Evolutionary conservation across 2,888 invertebrate species (phyloP), one percentile per base, ranked within the genome.

Genomic region (Microplitis manilae): DNA sequence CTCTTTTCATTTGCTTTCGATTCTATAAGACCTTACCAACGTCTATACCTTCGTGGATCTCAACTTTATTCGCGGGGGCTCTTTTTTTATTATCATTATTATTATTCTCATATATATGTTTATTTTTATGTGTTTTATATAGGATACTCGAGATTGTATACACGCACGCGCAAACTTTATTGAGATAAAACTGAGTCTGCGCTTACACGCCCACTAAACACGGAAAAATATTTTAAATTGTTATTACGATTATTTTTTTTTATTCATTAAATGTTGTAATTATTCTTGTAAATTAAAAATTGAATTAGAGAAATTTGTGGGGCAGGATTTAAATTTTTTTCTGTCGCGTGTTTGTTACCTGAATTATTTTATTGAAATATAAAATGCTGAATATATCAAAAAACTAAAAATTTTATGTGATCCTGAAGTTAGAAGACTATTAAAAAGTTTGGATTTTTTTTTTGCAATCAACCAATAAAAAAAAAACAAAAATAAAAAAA

Each of bases 191-290:
- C 67, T 72, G 76, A 67, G 72, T 68, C 68, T 72, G 76, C 75
- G 75, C 76, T 41, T 72, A 72, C 76, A 71, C 76, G 76, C 76
- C 76, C 76, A 76, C 76, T 40, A 17, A 73, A 73, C 64, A 20
- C 62, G 65, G 41, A 73, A 73, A 30, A 50, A 50, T 50, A 40
- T 61, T 30, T 59, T 17, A 70, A 70, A 13, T 39, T 39, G 61
- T 40, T 59, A 30, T 13, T 17, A 62, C 39, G 17, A 13, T 15
- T 64, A n/a, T 73, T 64, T 40, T 73, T 2, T 13, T 30, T 67
- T 38, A 39, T 38, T 15, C 7, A 50, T 50, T 50, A 50, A 50
- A 8, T 50, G 13, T 50, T 50, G 8, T 13, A 50, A 50, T 50
- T 50, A 30, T 60, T 50, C 7, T 15, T 39, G 38, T 30, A 30